Base-by-base conservation (phyloP, 2,888 invertebrate genomes). In the Eudemis profundana region DNA sequence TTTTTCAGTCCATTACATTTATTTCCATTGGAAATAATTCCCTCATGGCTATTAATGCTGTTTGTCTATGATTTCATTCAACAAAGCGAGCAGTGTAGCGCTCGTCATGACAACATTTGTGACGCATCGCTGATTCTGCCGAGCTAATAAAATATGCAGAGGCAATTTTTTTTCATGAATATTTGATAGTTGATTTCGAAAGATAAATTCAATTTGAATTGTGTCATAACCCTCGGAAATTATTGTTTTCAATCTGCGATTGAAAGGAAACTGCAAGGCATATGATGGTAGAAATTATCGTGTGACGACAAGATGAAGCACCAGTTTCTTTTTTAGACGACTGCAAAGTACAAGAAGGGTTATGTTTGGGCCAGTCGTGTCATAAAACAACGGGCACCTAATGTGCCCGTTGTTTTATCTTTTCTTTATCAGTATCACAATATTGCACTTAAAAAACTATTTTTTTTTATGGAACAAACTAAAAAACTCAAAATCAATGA, bases 1-100 rank as follows among this genome's bases (percentile, higher is more conserved):
- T 21, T 4, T 23, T 38, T 23, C 21, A 53, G 38, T 51, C 19
- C 51, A 36, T 14, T 17, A 3, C 51, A 51, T 21, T 40, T 54
- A 42, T 29, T 56, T 56, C 42, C 56, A 19, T 44, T 56, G 29
- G 17, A 40, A 29, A 19, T 44, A 2, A 38, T 12, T 40, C 15
- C 42, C 23, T 17, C 3, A 33, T 21, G 14, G 33, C 17, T 57
- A 36, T 47, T 36, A 33, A 36, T 64, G 69, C 75, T 76, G 80
- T 84, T 85, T 84, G 83, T 87, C 86, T 85, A 83, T 82, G 84
- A 86, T 86, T 87, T 79, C 75, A 79, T 77, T 76, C 83, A 82
- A 84, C 85, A 87, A 87, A 84, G 83, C 83, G 83, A 69, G 74
- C 77, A 72, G 77, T 71, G 70, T 75, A 10, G 74, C 72, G 74